Base-by-base conservation (phyloP, 1,140 invertebrate genomes). In the Chionoecetes opilio region DNA sequence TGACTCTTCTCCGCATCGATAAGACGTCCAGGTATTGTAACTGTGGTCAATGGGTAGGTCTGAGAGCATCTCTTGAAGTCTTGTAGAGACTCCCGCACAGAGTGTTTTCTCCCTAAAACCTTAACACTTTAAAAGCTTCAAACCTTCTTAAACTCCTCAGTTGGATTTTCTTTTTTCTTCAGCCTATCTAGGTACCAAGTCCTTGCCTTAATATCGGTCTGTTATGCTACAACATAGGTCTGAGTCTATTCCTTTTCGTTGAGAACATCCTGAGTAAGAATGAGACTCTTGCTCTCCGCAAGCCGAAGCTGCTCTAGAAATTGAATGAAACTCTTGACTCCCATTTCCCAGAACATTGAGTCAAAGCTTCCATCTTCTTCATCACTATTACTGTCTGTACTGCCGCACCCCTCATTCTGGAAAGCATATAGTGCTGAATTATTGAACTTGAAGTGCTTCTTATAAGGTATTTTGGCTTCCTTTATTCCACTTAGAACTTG, bases 11-110 rank as follows among this genome's bases (percentile, higher is more conserved):
- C 91, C 0, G 63, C 34, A 6, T 92, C 91, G 1, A 92, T 92
- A 26, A 92, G 26, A 92, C 11, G 37, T 92, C 91, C 2, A 92
- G 46, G 75, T 92, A 92, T 29, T 82, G 53, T 75, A n/a, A 92
- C 63, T 14, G 63, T 82, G 41, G 91, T 82, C 14, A 92, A 17
- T 26, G 75, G 91, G n/a, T 92, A 11, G 91, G 91, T 37, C 82
- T 92, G 5, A 92, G 34, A 82, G 91, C 91, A 92, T 92, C 84
- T 92, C 91, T 17, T 82, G 34, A 63, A 92, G 29, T 3, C 91
- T 29, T 82, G 31, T 0, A 92, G 75, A 29, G 35, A 37, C n/a
- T 37, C 84, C 29, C 75, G 82, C 75, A 82, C 91, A 34, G 63
- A 35, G n/a, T 92, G 38, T 21, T 32, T 92, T 34, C 37, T 82